Evolutionary conservation across 2,797 vertebrate species (phyloP).

Genomic region (Tokudaia muenninki): DNA sequence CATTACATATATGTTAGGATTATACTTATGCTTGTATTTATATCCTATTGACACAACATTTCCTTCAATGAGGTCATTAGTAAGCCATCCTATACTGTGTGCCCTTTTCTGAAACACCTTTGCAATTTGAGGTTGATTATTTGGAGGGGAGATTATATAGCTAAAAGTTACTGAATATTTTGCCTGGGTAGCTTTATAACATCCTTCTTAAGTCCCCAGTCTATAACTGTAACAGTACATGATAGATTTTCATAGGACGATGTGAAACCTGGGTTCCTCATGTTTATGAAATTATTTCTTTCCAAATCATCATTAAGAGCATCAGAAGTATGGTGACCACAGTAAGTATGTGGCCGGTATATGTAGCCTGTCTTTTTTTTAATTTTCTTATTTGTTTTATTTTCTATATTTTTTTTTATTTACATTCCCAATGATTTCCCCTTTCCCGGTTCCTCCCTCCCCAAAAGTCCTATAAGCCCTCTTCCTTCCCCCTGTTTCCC

Average conservation of each 20-base stretch:
- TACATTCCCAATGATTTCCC: too few relatives aligned
- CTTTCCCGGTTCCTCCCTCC: too few relatives aligned
- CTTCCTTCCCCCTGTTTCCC: too few relatives aligned
- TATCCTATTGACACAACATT: background rate
- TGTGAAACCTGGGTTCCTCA: background rate
- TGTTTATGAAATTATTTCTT: background rate
- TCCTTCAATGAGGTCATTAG: background rate
- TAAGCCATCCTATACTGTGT: background rate
- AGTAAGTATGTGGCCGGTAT: background rate
- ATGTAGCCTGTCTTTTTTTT: background rate
- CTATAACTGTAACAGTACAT: background rate
- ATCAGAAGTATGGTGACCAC: background rate
- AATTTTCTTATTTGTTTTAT: too few relatives aligned
- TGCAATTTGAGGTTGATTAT: background rate
- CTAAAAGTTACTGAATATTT: background rate
- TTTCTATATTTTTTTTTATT: too few relatives aligned
- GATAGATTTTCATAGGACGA: slow-evolving; percentile 16
- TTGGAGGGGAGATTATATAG: background rate
- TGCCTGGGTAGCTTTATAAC: background rate
- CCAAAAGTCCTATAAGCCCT: too few relatives aligned
- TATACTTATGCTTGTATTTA: background rate
- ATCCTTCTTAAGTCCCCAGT: background rate
- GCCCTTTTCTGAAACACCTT: background rate
- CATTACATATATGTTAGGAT: too few relatives aligned
- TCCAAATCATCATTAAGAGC: background rate